Percentiles rank a stretch among this genome's conserved stretches.
Evolutionary conservation across 1,140 invertebrate genomes (phyloP).

Genomic region (Apis laboriosa): DNA sequence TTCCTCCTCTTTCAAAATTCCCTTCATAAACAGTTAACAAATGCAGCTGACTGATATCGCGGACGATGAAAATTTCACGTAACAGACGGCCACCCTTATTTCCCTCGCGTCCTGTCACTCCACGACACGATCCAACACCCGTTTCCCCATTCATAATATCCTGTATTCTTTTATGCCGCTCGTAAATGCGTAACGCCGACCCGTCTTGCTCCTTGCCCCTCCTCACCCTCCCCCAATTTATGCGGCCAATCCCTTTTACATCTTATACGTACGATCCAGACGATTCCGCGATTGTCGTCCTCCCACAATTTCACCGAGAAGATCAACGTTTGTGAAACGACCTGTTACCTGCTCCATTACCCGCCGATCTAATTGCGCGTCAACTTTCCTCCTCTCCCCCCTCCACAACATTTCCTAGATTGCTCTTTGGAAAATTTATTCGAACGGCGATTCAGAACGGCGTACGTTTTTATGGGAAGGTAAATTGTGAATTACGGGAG

Average conservation of each 20-base stretch:
- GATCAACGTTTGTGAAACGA: not conserved
- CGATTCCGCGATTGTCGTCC: not conserved
- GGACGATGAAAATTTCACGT: slow-evolving; percentile 32
- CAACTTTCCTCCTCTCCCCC: not conserved
- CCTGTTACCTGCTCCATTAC: not conserved
- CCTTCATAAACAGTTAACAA: slow-evolving; percentile 23
- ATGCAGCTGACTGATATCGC: not conserved
- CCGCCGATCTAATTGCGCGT: slow-evolving; percentile 8
- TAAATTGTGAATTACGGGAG: too few species aligned
- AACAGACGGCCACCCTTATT: slow-evolving; percentile 30
- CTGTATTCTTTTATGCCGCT: slow-evolving; percentile 33
- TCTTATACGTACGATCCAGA: not conserved
- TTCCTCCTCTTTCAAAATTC: not conserved
- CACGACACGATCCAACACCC: not conserved
- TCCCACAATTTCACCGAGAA: not conserved
- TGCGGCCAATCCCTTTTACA: slow-evolving; percentile 11
- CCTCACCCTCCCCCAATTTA: slow-evolving; percentile 19
- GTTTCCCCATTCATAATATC: slow-evolving; percentile 47
- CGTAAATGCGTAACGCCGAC: slow-evolving; percentile 19
- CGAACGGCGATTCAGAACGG: not conserved
- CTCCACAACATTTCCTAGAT: not conserved
- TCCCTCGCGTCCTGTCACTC: slow-evolving; percentile 47
- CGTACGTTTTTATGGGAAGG: not conserved
- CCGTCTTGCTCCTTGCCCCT: not conserved
- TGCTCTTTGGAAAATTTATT: not conserved